These are phyloP conservation scores for Trypoxylus dichotomus DNA, from an alignment of 1,140 invertebrate species.

Conservation along the genomic window DNA sequence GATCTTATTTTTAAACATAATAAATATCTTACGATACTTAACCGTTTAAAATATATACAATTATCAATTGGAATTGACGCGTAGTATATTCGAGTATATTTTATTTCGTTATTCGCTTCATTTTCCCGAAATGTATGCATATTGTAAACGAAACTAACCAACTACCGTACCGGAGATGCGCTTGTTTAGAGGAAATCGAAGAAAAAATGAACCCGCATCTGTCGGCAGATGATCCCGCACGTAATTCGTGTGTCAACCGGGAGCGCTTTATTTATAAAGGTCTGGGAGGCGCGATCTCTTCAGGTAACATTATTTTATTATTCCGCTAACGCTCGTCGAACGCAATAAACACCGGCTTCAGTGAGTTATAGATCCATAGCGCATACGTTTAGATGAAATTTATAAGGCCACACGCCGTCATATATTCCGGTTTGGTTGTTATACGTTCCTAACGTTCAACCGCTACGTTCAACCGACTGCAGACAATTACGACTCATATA, in stretches of 20 bases:
- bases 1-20: too few species aligned
- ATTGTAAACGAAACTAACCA: neutral
- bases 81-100: neutral
- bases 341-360: constrained; percentile 9
- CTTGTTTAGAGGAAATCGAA: neutral
- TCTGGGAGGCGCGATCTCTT: neutral
- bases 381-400: neutral
- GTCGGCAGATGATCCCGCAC: neutral
- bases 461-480: neutral
- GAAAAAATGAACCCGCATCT: constrained; percentile 10
- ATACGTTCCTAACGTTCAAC: neutral
- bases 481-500: neutral
- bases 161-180: neutral
- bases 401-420: constrained; percentile 13
- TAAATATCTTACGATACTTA: too few species aligned
- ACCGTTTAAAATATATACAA: too few species aligned
- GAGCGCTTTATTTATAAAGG: constrained; percentile 3
- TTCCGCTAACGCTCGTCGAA: constrained; percentile 1
- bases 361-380: constrained; percentile 5
- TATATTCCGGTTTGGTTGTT: neutral
- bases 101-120: neutral
- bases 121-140: neutral
- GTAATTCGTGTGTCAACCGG: constrained; percentile 3
- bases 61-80: neutral
- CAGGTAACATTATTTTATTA: constrained; percentile 19